Base-by-base conservation (phyloP, 1,140 invertebrate species). In the Drepana arcuata region DNA sequence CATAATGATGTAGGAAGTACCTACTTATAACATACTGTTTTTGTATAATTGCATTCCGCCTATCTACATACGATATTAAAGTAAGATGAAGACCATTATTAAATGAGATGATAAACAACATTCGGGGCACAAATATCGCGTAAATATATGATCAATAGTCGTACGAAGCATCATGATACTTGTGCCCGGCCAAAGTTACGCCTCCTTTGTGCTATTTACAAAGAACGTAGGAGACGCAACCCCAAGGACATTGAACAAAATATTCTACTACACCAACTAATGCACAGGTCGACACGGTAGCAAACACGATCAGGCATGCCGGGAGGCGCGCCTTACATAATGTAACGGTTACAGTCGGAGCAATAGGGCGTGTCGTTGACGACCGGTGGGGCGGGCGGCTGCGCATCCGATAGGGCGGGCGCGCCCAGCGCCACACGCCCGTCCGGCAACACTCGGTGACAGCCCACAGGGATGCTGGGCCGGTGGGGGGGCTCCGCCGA, bases 341-440 rank as follows among this genome's bases (percentile, higher is more conserved):
- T 91, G 69, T 87, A 85, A 62, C 87, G 85, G 83, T 90, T 88
- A 83, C 91, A 93, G 63, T 89, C 90, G 68, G 83, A 86, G 85
- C 91, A 93, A 71, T 86, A 84, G 30, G 90, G 88, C 26, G 84
- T 84, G 56, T 86, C 86, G 69, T 65, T 58, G 70, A 66, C 50
- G 67, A 74, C 51, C 57, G 77, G 59, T 53, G 64, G 50, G 48
- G 53, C 28, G 55, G 51, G 51, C 29, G 40, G 31, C 37, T 35
- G 48, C 18, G 60, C 59, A 30, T 50, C 66, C 18, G 80, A 43
- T 9, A 53, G 47, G 7, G 67, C 70, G 16, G 68, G 69, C 24
- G 66, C 65, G 34, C 68, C 73, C 31, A 71, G 69, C 35, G 65
- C 63, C 15, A 74, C 63, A 46, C 69, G 53, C 41, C 71, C 78